phyloP scores from a whole-genome alignment of 92 coral and sea anemone species.

The Paramuricea clavata region DNA sequence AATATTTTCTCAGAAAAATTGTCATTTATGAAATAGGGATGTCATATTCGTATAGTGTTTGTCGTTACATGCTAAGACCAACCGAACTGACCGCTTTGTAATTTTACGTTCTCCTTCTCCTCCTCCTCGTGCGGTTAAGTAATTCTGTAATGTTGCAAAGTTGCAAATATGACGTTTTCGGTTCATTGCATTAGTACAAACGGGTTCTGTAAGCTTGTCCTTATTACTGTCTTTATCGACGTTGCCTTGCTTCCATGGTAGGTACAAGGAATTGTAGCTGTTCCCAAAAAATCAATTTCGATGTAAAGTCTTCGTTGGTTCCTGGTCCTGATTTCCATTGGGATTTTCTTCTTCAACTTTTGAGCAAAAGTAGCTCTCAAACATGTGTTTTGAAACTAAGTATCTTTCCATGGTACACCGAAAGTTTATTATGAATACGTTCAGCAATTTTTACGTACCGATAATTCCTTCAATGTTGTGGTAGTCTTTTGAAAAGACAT shows the following conservation, averaged over 20 bases:
- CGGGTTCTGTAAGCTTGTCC: neutral
- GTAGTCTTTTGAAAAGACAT: too few species aligned
- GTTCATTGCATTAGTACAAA: neutral
- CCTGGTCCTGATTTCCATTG: conserved; percentile 50
- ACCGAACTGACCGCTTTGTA: too few species aligned
- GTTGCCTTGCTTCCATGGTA: neutral
- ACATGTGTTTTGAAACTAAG: neutral
- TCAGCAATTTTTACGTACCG: neutral
- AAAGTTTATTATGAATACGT: neutral
- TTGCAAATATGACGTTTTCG: neutral
- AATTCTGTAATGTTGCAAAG: too few species aligned
- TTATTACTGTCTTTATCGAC: neutral
- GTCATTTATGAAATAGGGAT: too few species aligned
- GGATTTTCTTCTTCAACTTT: conserved; percentile 3
- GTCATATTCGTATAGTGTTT: too few species aligned
- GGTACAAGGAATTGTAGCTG: conserved; percentile 39
- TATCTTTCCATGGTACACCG: neutral
- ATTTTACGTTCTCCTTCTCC: too few species aligned
- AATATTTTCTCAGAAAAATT: too few species aligned
- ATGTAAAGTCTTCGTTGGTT: conserved; percentile 43
- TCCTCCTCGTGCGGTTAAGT: too few species aligned
- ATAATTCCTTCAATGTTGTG: neutral
- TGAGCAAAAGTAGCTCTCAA: conserved; percentile 22
- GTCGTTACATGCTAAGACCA: too few species aligned
- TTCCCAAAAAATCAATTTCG: conserved; percentile 52